Evolutionary conservation across 2,888 invertebrate genomes (phyloP), one percentile per base, ranked within the genome.

Genomic region (Tortricodes alternella): DNA sequence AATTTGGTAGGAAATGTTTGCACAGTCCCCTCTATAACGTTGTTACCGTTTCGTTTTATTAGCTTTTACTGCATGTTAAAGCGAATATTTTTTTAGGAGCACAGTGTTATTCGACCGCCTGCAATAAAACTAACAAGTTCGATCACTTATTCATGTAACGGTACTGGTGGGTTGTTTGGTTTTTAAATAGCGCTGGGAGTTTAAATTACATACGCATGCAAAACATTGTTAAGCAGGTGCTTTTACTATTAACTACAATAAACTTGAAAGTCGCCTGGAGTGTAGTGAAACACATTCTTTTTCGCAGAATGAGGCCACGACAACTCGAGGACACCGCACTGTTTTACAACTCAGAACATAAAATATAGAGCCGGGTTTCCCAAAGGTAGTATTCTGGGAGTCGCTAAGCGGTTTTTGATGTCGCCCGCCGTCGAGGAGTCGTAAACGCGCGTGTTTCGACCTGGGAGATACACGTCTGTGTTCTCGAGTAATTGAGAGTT

Each of bases 1-100:
- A 85, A 89, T 85, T 85, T 76, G 69, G 70, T 68, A 74, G 81
- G 81, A 80, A 83, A 83, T 83, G 82, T 85, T 85, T 83, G 74
- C 68, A 72, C 70, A 69, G 70, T 67, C 67, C 71, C 68, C 63
- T 61, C 63, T 59, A 59, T 58, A 51, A 61, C 56, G 73, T 71
- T 74, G 75, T 86, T 84, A 83, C 71, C 64, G 70, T 65, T 73
- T 67, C 73, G 70, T 78, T 81, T 74, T 76, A 83, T 80, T 77
- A 74, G 74, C 71, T 74, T 66, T 67, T 64, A 67, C 63, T 65
- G 53, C 60, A 59, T 51, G 58, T 52, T 37, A 21, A 57, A 58
- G 27, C 52, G 43, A 38, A 32, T 56, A 50, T 56, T 44, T 48
- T 55, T 50, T 37, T 37, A 49, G 29, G 49, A 35, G 24, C 39